phyloP scores from a whole-genome alignment of 1,140 invertebrate species.

The Sinella curviseta region DNA sequence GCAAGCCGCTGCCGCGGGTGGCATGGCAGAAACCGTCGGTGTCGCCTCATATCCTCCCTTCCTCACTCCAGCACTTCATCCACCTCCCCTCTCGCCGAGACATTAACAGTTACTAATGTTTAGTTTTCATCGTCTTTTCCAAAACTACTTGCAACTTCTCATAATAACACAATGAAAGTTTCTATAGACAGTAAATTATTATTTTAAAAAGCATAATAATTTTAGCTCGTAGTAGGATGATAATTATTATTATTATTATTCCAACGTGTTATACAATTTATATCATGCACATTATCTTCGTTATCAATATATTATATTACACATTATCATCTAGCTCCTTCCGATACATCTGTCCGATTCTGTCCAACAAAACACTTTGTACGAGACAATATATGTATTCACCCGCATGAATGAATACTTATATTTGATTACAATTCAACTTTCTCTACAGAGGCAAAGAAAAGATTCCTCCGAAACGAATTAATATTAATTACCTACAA shows the following conservation, averaged over 20 bases:
- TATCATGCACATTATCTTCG: background rate
- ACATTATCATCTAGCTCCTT: background rate
- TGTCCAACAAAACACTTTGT: conserved; percentile 15
- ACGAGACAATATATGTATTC: conserved; percentile 12
- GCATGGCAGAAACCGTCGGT: conserved; percentile 33
- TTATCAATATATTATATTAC: background rate
- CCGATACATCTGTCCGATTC: conserved; percentile 18
- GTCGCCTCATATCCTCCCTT: conserved; percentile 31
- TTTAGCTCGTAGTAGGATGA: too few species aligned
- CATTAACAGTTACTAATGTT: conserved; percentile 30
- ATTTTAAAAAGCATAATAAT: background rate
- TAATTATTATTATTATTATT: background rate
- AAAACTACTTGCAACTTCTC: conserved; percentile 19
- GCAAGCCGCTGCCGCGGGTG: background rate
- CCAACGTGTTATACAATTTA: background rate
- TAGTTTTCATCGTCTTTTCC: background rate
- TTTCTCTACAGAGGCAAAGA: background rate
- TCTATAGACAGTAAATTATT: too few species aligned
- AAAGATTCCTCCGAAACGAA: background rate
- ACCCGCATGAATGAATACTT: background rate
- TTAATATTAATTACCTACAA: too few species aligned
- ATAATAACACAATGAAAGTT: background rate
- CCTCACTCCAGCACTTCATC: conserved; percentile 29
- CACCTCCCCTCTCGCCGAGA: conserved; percentile 33
- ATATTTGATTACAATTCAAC: too few species aligned